Evolutionary conservation across 2,797 vertebrate species (phyloP), one percentile per base, ranked within the genome.

Genomic region (Artibeus jamaicensis): DNA sequence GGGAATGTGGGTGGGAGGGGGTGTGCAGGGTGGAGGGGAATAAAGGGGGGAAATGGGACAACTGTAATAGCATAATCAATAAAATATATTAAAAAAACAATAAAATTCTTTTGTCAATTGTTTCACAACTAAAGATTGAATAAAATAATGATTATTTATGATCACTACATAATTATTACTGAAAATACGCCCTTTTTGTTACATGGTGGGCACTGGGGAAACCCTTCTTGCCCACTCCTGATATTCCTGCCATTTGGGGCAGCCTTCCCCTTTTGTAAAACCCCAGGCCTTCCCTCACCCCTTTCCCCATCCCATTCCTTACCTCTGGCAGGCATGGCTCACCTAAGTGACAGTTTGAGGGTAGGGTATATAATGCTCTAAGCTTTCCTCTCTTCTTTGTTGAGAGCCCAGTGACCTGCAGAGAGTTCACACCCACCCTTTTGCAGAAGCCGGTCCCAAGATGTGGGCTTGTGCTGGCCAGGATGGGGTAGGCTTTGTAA

Each of bases 201-300:
- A 44, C 0, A 1, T 21, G 53, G 12, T 18, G 42, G 84, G 77
- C 16, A 7, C 0, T 59, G 9, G 34, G 7, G 46, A 9, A 42
- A 21, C 0, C 37, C 29, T 68, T 73, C 77, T n/a, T 74, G 16
- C 5, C 71, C 39, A 77, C 50, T 70, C 26, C 70, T 44, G 10
- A 15, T 22, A 42, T 8, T 93, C 22, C 65, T 86, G 92, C 42
- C 44, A 57, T 34, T 11, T 44, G 37, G 18, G 76, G 18, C 29
- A 39, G 29, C 0, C 10, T 39, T 70, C 32, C 2, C 34, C 2
- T 32, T 32, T 42, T 29, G 9, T 9, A n/a, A 71, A 84, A 48
- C 15, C 24, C 37, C 59, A 68, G 44, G 32, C 3, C 48, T 68
- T 29, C 67, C 50, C 24, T 39, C 2, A 0, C 12, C 24, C 29